A percentile compares a stretch with the other conserved stretches of the same genome.
phyloP scores from a whole-genome alignment of 2,113 vertebrate genomes.

The Hylia prasina region DNA sequence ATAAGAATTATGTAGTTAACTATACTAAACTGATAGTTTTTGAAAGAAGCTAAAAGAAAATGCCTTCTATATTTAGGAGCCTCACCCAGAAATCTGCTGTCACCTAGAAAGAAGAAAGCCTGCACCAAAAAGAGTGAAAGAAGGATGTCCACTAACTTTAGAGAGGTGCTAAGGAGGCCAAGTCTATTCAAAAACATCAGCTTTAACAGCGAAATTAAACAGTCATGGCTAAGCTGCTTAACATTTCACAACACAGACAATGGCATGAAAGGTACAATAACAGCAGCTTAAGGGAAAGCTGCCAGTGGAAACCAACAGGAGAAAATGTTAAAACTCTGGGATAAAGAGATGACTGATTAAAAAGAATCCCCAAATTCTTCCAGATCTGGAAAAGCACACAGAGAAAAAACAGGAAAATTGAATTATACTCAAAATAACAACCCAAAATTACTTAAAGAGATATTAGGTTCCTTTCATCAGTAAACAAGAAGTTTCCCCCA shows the following conservation, averaged over 20 bases:
- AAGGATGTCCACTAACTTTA: neutral
- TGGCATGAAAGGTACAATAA: slow-evolving; percentile 2
- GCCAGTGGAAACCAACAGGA: slow-evolving; percentile 2
- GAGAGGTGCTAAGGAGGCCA: neutral
- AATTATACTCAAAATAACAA: neutral
- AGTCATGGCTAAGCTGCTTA: slow-evolving; percentile 35
- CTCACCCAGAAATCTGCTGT: neutral
- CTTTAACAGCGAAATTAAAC: slow-evolving; percentile 38
- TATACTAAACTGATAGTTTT: neutral
- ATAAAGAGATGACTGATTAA: neutral
- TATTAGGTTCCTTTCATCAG: neutral
- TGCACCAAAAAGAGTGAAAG: neutral
- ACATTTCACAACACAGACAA: slow-evolving; percentile 18
- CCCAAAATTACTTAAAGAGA: neutral
- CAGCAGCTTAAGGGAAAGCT: slow-evolving; percentile 4
- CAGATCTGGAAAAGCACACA: neutral
- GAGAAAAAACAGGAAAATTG: neutral
- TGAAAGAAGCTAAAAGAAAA: neutral
- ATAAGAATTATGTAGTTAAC: neutral
- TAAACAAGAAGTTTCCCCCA: neutral
- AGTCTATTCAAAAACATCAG: neutral
- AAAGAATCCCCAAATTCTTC: neutral
- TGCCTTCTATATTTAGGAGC: neutral
- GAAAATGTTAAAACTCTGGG: neutral
- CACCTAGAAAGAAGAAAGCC: neutral